These are phyloP conservation scores for Caenorhabditis elegans DNA, from an alignment of 1,140 invertebrate species.

Conservation along the genomic window DNA sequence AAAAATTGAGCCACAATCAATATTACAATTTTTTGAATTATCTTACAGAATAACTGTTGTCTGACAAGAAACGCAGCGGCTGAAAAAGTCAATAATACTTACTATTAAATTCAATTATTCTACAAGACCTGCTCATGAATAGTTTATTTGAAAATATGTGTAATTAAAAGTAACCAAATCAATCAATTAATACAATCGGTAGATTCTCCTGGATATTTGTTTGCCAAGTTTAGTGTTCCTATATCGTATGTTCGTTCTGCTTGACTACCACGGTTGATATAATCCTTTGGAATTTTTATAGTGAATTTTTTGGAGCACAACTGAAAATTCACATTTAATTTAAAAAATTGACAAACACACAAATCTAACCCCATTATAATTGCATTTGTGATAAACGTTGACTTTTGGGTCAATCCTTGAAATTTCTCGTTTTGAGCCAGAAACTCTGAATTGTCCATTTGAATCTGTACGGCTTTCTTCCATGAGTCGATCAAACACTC, in stretches of 20 bases:
- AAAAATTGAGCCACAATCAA: too few species aligned
- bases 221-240: slow-evolving; percentile 56
- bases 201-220: slow-evolving; percentile 54
- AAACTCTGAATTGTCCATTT: slow-evolving; percentile 13
- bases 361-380: slow-evolving; percentile 7
- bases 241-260: slow-evolving; percentile 55
- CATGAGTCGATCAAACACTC: slow-evolving; percentile 25
- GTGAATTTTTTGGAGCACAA: slow-evolving; percentile 49
- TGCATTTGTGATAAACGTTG: slow-evolving; percentile 28
- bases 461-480: neutral
- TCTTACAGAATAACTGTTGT: too few species aligned
- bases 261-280: slow-evolving; percentile 51
- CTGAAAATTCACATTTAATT: neutral
- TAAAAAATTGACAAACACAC: neutral
- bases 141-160: too few species aligned
- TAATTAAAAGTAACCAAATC: neutral
- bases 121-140: too few species aligned
- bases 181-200: slow-evolving; percentile 56
- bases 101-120: too few species aligned
- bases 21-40: too few species aligned
- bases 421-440: slow-evolving; percentile 21
- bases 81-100: too few species aligned
- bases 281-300: slow-evolving; percentile 60
- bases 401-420: neutral
- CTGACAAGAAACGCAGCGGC: too few species aligned